These are phyloP conservation scores for Microctenopoma lineatum DNA, from an alignment of 2,797 vertebrate species.

Conservation along the genomic window DNA sequence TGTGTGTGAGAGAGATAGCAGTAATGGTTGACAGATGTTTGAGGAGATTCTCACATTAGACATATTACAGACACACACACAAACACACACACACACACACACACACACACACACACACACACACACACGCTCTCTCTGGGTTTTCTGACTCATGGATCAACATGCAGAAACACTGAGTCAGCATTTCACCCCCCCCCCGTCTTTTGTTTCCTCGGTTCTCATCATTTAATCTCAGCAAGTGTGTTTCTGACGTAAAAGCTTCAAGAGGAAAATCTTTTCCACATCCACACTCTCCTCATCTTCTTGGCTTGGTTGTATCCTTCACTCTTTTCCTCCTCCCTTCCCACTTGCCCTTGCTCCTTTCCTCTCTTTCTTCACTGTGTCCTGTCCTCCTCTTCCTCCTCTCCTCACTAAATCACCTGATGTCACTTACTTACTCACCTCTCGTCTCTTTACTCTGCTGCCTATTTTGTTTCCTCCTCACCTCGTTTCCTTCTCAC, in stretches of 20 bases:
- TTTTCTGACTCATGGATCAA: constrained; percentile 73
- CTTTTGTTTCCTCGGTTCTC: constrained; percentile 13
- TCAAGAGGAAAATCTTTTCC: constrained; percentile 30
- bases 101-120: constrained; percentile 16
- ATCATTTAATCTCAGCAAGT: constrained; percentile 39
- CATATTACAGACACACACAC: constrained; percentile 23
- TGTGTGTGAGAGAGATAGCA: constrained; percentile 44
- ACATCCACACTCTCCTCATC: background rate
- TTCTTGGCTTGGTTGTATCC: background rate
- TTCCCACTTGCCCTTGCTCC: background rate
- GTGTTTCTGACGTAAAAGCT: constrained; percentile 41
- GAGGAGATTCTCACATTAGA: constrained; percentile 55
- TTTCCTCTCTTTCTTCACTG: background rate
- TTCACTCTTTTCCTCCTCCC: background rate
- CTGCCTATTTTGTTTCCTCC: no score
- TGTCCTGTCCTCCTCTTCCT: no score
- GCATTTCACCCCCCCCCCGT: constrained; percentile 50
- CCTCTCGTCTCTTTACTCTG: background rate
- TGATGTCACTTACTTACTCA: background rate
- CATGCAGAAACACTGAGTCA: constrained; percentile 61
- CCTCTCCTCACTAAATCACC: background rate
- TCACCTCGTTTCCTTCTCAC: no score
- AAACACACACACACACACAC: constrained; percentile 33
- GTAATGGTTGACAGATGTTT: constrained; percentile 73
- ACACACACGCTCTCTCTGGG: constrained; percentile 27